Evolutionary conservation across 2,113 vertebrate genomes (phyloP).

Genomic region (Onychostoma macrolepis): DNA sequence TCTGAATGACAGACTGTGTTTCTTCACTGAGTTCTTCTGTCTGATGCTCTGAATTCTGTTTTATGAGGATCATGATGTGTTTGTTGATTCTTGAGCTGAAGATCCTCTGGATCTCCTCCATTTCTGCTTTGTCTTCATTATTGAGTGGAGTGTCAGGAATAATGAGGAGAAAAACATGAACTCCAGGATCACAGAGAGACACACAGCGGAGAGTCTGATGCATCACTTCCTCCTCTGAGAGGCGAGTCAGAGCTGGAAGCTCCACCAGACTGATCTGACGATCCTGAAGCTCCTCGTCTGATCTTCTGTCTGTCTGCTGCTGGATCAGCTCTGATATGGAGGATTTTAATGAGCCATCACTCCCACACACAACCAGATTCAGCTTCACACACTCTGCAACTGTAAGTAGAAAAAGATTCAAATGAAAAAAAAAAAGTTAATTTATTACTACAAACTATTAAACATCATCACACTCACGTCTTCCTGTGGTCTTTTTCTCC

Average conservation of each 20-base stretch:
- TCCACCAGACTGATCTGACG: not conserved
- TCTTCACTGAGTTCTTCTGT: too few relatives aligned
- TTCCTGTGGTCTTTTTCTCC: too few relatives aligned
- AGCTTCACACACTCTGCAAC: not conserved
- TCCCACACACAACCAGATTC: not conserved
- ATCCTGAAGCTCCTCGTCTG: not conserved
- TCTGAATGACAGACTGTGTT: not conserved
- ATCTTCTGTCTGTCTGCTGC: not conserved
- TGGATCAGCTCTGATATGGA: not conserved
- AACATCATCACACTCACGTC: too few relatives aligned
- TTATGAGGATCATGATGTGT: not conserved
- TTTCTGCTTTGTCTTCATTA: slow-evolving; percentile 21
- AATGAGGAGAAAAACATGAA: not conserved
- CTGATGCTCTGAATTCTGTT: not conserved
- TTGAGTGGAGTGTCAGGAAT: not conserved
- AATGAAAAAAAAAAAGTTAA: too few relatives aligned
- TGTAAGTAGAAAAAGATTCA: too few relatives aligned
- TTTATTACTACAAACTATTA: too few relatives aligned
- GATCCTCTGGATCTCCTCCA: not conserved
- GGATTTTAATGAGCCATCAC: not conserved
- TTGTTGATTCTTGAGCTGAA: not conserved
- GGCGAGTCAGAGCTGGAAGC: not conserved
- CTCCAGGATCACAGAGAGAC: slow-evolving; percentile 24
- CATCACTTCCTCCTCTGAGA: not conserved
- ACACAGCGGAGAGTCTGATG: not conserved